phyloP scores from a whole-genome alignment of 64 coral and sea anemone species.

The Porites australiensis region DNA sequence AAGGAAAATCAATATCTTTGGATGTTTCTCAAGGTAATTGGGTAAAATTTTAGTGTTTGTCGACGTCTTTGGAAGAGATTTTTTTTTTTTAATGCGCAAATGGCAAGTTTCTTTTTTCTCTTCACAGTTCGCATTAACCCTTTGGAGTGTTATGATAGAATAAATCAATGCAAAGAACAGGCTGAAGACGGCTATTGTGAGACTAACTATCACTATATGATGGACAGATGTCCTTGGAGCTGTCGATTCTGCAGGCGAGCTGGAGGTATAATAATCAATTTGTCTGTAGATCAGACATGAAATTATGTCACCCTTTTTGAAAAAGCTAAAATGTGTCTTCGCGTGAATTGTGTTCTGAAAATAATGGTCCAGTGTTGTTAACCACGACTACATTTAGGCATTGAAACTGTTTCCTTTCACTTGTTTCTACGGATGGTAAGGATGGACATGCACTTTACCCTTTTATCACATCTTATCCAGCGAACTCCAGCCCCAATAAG shows the following conservation, averaged over 20 bases:
- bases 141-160: slow-evolving; percentile 25
- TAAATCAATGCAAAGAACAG: neutral
- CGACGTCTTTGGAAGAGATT: too few relatives aligned
- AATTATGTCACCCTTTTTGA: too few relatives aligned
- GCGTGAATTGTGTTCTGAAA: too few relatives aligned
- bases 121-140: slow-evolving; percentile 55
- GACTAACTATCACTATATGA: slow-evolving; percentile 40
- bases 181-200: slow-evolving; percentile 39
- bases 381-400: too few relatives aligned
- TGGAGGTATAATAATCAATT: slow-evolving; percentile 13
- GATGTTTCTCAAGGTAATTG: slow-evolving; percentile 33
- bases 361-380: too few relatives aligned
- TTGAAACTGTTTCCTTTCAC: too few relatives aligned
- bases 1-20: neutral
- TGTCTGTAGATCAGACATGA: too few relatives aligned
- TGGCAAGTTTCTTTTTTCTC: neutral
- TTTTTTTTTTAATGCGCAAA: neutral
- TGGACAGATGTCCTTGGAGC: slow-evolving; percentile 63
- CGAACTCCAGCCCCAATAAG: too few relatives aligned
- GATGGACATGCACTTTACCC: too few relatives aligned
- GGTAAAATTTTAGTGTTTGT: neutral
- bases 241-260: slow-evolving; percentile 64
- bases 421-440: too few relatives aligned
- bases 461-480: too few relatives aligned
- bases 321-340: too few relatives aligned